These are phyloP conservation scores for Ophion slaviceki DNA, from an alignment of 2,888 invertebrate species.

Conservation along the genomic window DNA sequence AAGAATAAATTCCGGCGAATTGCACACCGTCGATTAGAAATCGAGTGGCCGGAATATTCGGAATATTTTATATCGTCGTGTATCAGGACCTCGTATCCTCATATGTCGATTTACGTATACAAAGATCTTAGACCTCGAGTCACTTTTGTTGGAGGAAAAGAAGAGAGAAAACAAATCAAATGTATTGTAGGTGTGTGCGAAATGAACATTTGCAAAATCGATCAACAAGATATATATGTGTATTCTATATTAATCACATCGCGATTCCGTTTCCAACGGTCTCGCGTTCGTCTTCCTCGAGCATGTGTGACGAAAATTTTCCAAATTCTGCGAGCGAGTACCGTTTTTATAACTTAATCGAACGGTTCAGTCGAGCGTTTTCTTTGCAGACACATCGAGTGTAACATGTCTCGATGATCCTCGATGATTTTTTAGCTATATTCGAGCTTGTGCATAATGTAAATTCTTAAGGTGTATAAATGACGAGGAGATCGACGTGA, in stretches of 20 bases:
- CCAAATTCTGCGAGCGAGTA: not conserved
- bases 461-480: slow-evolving; percentile 30
- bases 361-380: not conserved
- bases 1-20: not conserved
- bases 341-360: not conserved
- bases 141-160: not conserved
- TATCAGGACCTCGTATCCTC: not conserved
- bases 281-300: slow-evolving; percentile 40
- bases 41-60: not conserved
- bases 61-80: not conserved
- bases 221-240: not conserved
- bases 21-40: not conserved
- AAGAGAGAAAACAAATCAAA: not conserved
- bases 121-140: not conserved
- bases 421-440: not conserved
- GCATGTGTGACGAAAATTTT: slow-evolving; percentile 11
- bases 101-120: not conserved
- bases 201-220: not conserved
- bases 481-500: not conserved
- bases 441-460: slow-evolving; percentile 51
- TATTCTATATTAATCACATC: not conserved
- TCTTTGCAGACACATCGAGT: not conserved
- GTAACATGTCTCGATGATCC: not conserved
- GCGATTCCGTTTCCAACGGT: slow-evolving; percentile 22
- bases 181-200: not conserved